Conservation (phyloP, 2,113 vertebrate genomes). For the Pedetes capensis region DNA sequence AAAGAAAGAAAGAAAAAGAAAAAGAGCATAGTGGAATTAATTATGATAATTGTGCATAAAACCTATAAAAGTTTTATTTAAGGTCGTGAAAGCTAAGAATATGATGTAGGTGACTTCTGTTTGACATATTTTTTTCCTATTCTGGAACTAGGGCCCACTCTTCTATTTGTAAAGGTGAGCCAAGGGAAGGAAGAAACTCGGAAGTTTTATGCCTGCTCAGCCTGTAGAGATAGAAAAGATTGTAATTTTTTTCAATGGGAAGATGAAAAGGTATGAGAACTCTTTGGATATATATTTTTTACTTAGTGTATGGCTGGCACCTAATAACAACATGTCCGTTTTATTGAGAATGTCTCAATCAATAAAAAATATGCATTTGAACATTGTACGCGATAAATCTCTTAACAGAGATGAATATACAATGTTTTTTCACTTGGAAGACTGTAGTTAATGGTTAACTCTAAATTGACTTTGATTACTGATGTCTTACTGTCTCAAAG, state of each 20-base stretch:
- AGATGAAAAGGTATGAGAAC: constrained; percentile 91
- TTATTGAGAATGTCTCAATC: background rate
- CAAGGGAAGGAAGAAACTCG: constrained; percentile 80
- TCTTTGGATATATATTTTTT: background rate
- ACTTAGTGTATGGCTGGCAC: no score
- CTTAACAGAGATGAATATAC: background rate
- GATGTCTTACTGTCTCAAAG: background rate
- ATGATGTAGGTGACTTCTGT: background rate
- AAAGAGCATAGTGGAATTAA: no score
- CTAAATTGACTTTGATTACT: background rate
- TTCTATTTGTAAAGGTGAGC: constrained; percentile 89
- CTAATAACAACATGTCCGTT: no score
- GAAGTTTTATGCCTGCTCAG: constrained; percentile 95
- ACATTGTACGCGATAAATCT: background rate
- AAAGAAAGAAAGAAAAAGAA: no score
- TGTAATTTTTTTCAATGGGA: constrained; percentile 97
- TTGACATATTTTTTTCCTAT: background rate
- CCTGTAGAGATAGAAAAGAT: constrained; percentile 94
- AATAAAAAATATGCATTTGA: background rate
- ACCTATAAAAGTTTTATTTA: background rate
- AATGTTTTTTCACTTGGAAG: background rate
- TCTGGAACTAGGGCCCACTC: constrained; percentile 86
- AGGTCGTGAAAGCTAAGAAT: background rate
- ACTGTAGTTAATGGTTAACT: background rate
- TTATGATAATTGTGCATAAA: background rate